Evolutionary conservation across 2,888 invertebrate species (phyloP), one percentile per base, ranked within the genome.

Genomic region (Lepidochrysops patricia): DNA sequence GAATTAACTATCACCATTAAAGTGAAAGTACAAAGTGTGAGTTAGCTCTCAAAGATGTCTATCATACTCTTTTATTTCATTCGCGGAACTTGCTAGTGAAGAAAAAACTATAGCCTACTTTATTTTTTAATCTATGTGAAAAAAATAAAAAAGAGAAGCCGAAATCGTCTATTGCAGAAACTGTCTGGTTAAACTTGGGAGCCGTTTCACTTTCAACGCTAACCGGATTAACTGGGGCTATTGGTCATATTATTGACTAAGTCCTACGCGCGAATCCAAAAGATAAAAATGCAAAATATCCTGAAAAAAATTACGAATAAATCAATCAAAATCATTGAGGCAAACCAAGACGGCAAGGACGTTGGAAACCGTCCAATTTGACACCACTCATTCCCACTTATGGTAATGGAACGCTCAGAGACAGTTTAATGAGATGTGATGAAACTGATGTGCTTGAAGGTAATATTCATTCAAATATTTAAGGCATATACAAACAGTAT

Each of bases 391-490:
- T 82, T 83, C 84, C 81, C 72, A 69, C 74, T 84, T 75, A 86
- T 85, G 71, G 76, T 80, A 77, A 86, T 86, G 84, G 85, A 80
- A 83, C 85, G 85, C 84, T 74, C 75, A 79, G 80, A 73, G 76
- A 76, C 75, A 73, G 75, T 80, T 83, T 82, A 80, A 82, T 79
- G 75, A 74, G 72, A 72, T 73, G 72, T 82, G 74, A 79, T 73
- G 77, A 78, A 82, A 82, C 73, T 74, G 69, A 77, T 78, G 77
- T 70, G 71, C 75, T 72, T 69, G 80, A 86, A 84, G 82, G 83
- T 74, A 79, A 83, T 75, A 82, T 80, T 76, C 75, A 84, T 80
- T 78, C 72, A 71, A 72, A 71, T 72, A 67, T 68, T 71, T 52
- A 52, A 50, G 50, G 26, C 50, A 37, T 29, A 29, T 29, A 29